Base-by-base conservation (phyloP, 2,888 invertebrate species). In the Apomyelois bistriatella region DNA sequence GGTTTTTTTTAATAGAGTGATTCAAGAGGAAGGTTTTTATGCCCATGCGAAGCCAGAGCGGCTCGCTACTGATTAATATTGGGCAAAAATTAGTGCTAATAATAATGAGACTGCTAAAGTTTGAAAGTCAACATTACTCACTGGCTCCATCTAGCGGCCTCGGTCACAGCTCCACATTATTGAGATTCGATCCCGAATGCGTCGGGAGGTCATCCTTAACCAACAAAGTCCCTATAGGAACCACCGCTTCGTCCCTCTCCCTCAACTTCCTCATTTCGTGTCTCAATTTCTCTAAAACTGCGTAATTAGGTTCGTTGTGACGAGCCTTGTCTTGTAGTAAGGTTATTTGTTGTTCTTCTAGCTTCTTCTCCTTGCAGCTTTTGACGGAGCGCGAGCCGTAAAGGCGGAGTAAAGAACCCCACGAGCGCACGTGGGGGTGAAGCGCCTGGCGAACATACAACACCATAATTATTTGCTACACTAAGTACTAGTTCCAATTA, bases 381-480 rank as follows among this genome's bases (percentile, higher is more conserved):
- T 97, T 97, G 13, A 97, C 95, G 3, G 97, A 97, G 37, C 95
- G 94, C 67, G 96, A 97, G 51, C 98, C 98, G 82, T 99, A 99
- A 32, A 99, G 92, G 0, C 98, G 93, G 8, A 99, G 87, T 42
- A 99, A 91, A 0, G 98, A 97, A 52, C 99, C 99, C 98, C 99
- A 99, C 1, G 95, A 97, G 22, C 93, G 94, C 51, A 99, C 96
- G 77, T 98, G 97, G 0, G 99, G 99, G 90, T 99, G 99, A 28
- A 99, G 91, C 50, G 94, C 93, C 94, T 97, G 83, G 6, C 35
- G 40, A n/a, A 8, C 8, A 36, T 6, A 12, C 22, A 22, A 22
- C 5, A 22, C 5, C 2, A 22, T n/a, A n/a, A n/a, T n/a, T n/a
- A n/a, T n/a, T n/a, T n/a, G n/a, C n/a, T n/a, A n/a, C n/a, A n/a